phyloP scores from a whole-genome alignment of 2,113 vertebrate genomes.

The Rattus norvegicus region GRCr8 NC_086020.1:220237001-220237500 shows the following conservation, averaged over 20 bases:
- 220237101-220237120: slow-evolving; percentile 88
- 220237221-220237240: slow-evolving; percentile 85
- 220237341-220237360: slow-evolving; percentile 91
- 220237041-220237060: slow-evolving; percentile 89
- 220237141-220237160: slow-evolving; percentile 83
- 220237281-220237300: slow-evolving; percentile 89
- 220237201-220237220: slow-evolving; percentile 86
- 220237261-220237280: slow-evolving; percentile 85
- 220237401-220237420: slow-evolving; percentile 87
- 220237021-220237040: slow-evolving; percentile 90
- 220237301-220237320: slow-evolving; percentile 89
- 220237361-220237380: slow-evolving; percentile 90
- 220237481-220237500: neutral
- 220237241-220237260: slow-evolving; percentile 87
- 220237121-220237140: slow-evolving; percentile 88
- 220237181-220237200: slow-evolving; percentile 88
- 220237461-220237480: neutral
- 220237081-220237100: slow-evolving; percentile 90
- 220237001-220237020: slow-evolving; percentile 82
- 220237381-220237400: slow-evolving; percentile 86
- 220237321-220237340: slow-evolving; percentile 89
- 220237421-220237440: slow-evolving; percentile 82
- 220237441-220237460: slow-evolving; percentile 60
- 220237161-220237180: slow-evolving; percentile 88
- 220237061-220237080: slow-evolving; percentile 91